These are phyloP conservation scores for Virgularia gustaviana DNA, from an alignment of 92 coral and sea anemone genomes.

Conservation along the genomic window DNA sequence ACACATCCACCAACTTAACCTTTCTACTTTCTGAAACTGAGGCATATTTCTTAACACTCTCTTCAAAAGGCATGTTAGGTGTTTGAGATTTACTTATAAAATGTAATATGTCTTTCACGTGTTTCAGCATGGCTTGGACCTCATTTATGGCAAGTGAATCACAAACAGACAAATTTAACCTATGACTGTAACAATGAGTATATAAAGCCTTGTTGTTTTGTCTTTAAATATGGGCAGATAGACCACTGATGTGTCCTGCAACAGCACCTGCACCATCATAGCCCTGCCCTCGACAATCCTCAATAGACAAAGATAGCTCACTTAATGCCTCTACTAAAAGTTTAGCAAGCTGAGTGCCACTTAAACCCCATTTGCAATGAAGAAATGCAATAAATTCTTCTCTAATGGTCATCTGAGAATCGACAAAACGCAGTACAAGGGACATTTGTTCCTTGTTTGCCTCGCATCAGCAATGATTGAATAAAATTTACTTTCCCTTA, in stretches of 20 bases:
- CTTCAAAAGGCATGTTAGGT: conserved; percentile 4
- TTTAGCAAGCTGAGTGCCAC: conserved; percentile 1
- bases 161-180: too few species aligned
- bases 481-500: too few species aligned
- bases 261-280: conserved; percentile 5
- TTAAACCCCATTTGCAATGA: too few species aligned
- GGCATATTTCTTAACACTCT: neutral
- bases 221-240: neutral
- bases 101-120: neutral
- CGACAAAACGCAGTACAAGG: conserved; percentile 9
- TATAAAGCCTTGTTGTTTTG: neutral
- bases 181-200: too few species aligned
- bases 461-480: too few species aligned
- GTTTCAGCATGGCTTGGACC: neutral
- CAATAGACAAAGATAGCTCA: neutral
- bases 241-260: neutral
- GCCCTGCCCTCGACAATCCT: conserved; percentile 6
- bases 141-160: neutral
- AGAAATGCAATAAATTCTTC: neutral
- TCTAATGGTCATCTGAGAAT: neutral
- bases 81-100: neutral
- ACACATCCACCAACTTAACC: neutral
- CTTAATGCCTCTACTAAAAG: neutral
- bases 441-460: too few species aligned
- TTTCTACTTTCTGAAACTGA: neutral